Conservation (phyloP, 2,888 invertebrate genomes). For the Sericinus montela region DNA sequence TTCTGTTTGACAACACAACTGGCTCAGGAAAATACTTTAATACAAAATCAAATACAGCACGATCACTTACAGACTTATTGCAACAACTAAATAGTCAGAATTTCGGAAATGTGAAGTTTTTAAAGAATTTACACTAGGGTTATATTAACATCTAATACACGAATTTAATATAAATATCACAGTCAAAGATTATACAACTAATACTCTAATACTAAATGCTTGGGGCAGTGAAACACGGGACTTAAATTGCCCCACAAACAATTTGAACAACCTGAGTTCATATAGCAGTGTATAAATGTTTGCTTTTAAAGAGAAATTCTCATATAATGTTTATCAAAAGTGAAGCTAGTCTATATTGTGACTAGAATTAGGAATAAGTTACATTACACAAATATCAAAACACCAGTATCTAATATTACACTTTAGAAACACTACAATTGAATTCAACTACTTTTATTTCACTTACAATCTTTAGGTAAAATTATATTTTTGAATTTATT, state of each 20-base stretch:
- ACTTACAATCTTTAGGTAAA: slow-evolving; percentile 25
- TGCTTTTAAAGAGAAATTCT: slow-evolving; percentile 23
- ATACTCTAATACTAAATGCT: slow-evolving; percentile 57
- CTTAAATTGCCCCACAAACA: slow-evolving; percentile 28
- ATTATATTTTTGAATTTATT: background rate
- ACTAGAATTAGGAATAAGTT: slow-evolving; percentile 77
- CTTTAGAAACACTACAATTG: slow-evolving; percentile 50
- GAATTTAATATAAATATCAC: slow-evolving; percentile 78
- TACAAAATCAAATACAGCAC: slow-evolving; percentile 34
- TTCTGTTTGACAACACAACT: slow-evolving; percentile 52
- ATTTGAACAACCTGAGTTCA: slow-evolving; percentile 21
- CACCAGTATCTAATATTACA: slow-evolving; percentile 39
- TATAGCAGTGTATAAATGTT: slow-evolving; percentile 20
- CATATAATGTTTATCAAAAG: slow-evolving; percentile 38
- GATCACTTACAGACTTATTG: slow-evolving; percentile 20
- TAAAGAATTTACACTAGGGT: slow-evolving; percentile 38
- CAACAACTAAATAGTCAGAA: slow-evolving; percentile 33
- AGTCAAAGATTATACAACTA: slow-evolving; percentile 76
- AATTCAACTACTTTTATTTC: slow-evolving; percentile 35
- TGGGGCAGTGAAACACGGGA: slow-evolving; percentile 71
- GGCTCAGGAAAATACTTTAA: slow-evolving; percentile 60
- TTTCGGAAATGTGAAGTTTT: slow-evolving; percentile 29
- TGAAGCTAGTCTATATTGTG: slow-evolving; percentile 71
- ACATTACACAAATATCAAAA: slow-evolving; percentile 55
- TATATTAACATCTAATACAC: slow-evolving; percentile 70